These are phyloP conservation scores for Bergia sp. DNA, from an alignment of 92 coral and sea anemone species.

Conservation along the genomic window DNA sequence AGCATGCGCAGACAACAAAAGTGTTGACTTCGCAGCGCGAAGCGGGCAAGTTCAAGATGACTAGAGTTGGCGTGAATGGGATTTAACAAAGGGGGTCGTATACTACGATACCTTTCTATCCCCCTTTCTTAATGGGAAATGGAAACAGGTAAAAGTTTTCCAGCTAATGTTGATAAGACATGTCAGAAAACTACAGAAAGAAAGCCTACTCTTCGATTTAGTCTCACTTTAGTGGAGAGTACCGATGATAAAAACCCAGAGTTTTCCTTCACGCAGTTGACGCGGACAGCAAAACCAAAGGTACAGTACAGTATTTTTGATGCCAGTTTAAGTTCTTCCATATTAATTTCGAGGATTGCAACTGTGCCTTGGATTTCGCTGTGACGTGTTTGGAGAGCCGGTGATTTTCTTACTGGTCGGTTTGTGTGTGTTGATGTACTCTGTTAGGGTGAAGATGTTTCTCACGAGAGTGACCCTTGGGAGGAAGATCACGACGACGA, in stretches of 20 bases:
- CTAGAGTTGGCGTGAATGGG: slow-evolving; percentile 73
- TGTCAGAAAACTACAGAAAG: slow-evolving; percentile 65
- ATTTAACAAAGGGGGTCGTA: slow-evolving; percentile 77
- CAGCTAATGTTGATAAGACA: slow-evolving; percentile 72
- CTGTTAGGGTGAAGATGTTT: slow-evolving; percentile 66
- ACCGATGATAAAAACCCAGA: slow-evolving; percentile 95
- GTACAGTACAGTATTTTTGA: slow-evolving; percentile 27
- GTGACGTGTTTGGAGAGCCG: background rate
- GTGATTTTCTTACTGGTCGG: slow-evolving; percentile 20
- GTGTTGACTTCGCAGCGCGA: slow-evolving; percentile 87
- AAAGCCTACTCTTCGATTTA: slow-evolving; percentile 79
- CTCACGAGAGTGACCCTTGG: slow-evolving; percentile 67
- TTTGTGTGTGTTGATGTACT: slow-evolving; percentile 15
- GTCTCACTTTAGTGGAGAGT: slow-evolving; percentile 83
- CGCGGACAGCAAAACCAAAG: slow-evolving; percentile 73
- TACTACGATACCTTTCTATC: slow-evolving; percentile 69
- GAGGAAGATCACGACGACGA: slow-evolving; percentile 80
- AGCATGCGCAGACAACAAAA: slow-evolving; percentile 96
- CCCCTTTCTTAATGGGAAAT: slow-evolving; percentile 86
- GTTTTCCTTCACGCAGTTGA: slow-evolving; percentile 93
- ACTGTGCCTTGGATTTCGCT: background rate
- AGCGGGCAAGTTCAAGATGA: slow-evolving; percentile 99
- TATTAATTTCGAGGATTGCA: background rate
- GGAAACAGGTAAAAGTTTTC: slow-evolving; percentile 85
- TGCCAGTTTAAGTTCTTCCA: background rate